Evolutionary conservation across 2,113 vertebrate genomes (phyloP).

Genomic region (mouse (Mus musculus)): GRCm39 chr5:16046001-16046500

Average conservation of each 20-base stretch:
- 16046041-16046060: neutral
- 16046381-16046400: neutral
- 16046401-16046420: neutral
- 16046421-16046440: neutral
- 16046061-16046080: neutral
- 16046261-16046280: neutral
- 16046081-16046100: neutral
- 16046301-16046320: neutral
- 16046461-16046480: neutral
- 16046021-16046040: neutral
- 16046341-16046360: neutral
- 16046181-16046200: neutral
- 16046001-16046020: too few relatives aligned
- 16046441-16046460: neutral
- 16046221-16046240: neutral
- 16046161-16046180: neutral
- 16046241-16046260: neutral
- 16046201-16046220: neutral
- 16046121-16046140: neutral
- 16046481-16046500: rapidly evolving
- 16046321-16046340: neutral
- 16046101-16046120: neutral
- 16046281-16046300: neutral
- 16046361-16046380: neutral
- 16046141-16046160: neutral